Conservation (phyloP, 2,113 vertebrate species). For the Anguilla rostrata region DNA sequence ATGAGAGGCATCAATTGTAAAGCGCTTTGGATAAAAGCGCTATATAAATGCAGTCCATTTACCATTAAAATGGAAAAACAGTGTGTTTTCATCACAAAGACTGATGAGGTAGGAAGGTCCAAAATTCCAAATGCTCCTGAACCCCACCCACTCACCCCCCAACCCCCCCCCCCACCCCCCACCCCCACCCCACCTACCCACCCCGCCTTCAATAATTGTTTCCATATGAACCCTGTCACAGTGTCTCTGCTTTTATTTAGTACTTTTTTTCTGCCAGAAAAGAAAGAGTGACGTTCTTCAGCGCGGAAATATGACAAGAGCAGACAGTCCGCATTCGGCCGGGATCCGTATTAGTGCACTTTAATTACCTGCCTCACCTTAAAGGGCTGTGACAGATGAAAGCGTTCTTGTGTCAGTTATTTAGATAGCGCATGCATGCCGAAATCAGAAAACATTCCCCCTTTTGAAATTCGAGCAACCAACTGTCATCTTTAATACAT, state of each 20-base stretch:
- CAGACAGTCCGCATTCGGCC: neutral
- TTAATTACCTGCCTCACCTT: slow-evolving; percentile 21
- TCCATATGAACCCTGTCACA: neutral
- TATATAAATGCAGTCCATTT: too few species aligned
- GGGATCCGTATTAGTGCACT: slow-evolving; percentile 6
- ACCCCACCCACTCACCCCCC: neutral
- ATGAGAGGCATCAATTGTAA: too few species aligned
- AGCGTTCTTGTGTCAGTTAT: slow-evolving; percentile 26
- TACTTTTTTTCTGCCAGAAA: neutral
- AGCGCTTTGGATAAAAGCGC: too few species aligned
- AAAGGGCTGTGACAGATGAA: slow-evolving; percentile 25
- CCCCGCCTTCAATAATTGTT: neutral
- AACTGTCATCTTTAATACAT: slow-evolving; percentile 33
- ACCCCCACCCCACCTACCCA: neutral
- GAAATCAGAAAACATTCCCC: slow-evolving; percentile 22
- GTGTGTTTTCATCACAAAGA: neutral
- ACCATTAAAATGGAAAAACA: neutral
- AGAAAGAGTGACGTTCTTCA: neutral
- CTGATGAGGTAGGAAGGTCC: neutral
- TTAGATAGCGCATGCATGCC: slow-evolving; percentile 19
- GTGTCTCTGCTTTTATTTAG: slow-evolving; percentile 2
- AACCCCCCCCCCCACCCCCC: neutral
- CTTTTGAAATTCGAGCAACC: slow-evolving; percentile 37
- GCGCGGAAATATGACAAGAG: neutral
- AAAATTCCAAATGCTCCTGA: neutral